Base-by-base conservation (phyloP, 2,888 invertebrate genomes). In the Tachystola acroxantha region DNA sequence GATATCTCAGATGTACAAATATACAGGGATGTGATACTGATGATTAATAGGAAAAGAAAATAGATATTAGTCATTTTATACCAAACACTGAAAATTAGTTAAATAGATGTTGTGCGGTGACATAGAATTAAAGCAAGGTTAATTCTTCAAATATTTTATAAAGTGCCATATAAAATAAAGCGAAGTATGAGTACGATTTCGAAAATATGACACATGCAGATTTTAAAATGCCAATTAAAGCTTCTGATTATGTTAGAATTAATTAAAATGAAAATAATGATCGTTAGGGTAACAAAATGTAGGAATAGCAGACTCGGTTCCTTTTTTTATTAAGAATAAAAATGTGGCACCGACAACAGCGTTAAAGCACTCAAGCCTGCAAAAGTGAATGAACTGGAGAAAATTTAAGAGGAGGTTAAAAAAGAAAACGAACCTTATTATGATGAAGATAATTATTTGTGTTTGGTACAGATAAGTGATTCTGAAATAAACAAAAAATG, bases 401-500 rank as follows among this genome's bases (percentile, higher is more conserved):
- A 62, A 57, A 49, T 63, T 68, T 63, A 70, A 70, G 66, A 74
- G 66, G 64, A 71, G 74, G 78, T 80, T 75, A 82, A 70, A 77
- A 74, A 80, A 84, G 75, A 76, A 80, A 85, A 87, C 85, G 85
- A 88, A 94, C 93, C 93, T 93, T 93, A 88, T 89, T 91, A 82
- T 91, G 92, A 88, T 92, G 93, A 72, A 91, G 92, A 88, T 91
- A 93, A 90, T 92, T 93, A 92, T 91, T 91, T 90, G 91, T 92
- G 91, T 91, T 91, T 89, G 93, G 93, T 90, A 93, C 93, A 91
- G 92, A 92, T 91, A 94, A 93, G 91, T 93, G 93, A 90, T 91
- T 93, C 93, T 93, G 93, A 88, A 93, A 93, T 92, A 93, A 89
- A 90, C 89, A 90, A 84, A 78, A 80, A 73, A 64, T 78, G 77